Evolutionary conservation across 1,140 invertebrate genomes (phyloP).

Genomic region (Drosophila pandora): DNA sequence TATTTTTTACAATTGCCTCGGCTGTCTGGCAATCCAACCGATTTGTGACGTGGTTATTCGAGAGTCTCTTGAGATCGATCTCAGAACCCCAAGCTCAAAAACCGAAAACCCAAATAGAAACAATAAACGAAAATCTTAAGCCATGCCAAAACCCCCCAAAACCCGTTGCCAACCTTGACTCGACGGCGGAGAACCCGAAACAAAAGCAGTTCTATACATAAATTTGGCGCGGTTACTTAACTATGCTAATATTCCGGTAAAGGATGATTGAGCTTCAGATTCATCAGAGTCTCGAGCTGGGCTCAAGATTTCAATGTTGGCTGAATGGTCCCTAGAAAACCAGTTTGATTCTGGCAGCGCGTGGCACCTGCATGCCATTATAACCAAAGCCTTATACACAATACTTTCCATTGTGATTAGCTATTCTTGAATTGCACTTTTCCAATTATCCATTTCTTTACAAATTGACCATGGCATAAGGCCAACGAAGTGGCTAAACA

Average conservation of each 20-base stretch:
- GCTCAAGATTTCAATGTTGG: constrained; percentile 3
- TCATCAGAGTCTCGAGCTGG: constrained; percentile 32
- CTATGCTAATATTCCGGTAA: constrained; percentile 77
- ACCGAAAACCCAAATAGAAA: constrained; percentile 13
- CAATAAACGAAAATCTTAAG: constrained; percentile 2
- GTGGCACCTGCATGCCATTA: constrained; percentile 38
- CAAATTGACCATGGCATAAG: constrained; percentile 2
- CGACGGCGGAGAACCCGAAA: constrained; percentile 45
- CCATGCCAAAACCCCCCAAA: constrained; percentile 33
- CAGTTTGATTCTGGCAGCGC: constrained; percentile 32
- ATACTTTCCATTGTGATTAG: constrained; percentile 8
- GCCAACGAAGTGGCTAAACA: constrained; percentile 3
- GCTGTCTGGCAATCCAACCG: constrained; percentile 1
- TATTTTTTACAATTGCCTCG: constrained; percentile 25
- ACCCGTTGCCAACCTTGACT: constrained; percentile 71
- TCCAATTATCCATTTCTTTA: constrained; percentile 8
- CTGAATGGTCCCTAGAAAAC: constrained; percentile 13
- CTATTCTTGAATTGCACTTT: background rate
- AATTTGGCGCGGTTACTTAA: constrained; percentile 60
- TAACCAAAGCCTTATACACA: background rate
- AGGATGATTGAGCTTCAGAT: constrained; percentile 56
- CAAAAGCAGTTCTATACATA: constrained; percentile 72
- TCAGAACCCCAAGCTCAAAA: background rate
- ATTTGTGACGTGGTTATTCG: constrained; percentile 32
- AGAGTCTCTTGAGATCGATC: constrained; percentile 3